These are phyloP conservation scores for Rallus limicola DNA, from an alignment of 2,113 vertebrate genomes.

Conservation along the genomic window DNA sequence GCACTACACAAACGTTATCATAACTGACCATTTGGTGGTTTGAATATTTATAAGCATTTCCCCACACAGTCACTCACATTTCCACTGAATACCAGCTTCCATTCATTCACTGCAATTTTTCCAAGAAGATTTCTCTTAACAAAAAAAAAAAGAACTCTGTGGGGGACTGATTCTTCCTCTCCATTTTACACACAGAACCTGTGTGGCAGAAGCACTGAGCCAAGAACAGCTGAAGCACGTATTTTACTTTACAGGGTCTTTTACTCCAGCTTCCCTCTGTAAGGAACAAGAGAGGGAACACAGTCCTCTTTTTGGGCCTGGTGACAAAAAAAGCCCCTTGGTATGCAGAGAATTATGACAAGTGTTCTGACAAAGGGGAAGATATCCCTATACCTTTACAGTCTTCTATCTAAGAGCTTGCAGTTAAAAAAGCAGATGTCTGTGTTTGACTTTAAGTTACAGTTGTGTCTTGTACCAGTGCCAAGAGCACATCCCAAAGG, in stretches of 20 bases:
- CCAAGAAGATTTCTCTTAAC: background rate
- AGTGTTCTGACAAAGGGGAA: background rate
- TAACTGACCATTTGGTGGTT: conserved; percentile 45
- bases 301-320: background rate
- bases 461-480: background rate
- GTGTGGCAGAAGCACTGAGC: background rate
- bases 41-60: conserved; percentile 59
- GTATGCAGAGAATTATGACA: background rate
- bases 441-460: background rate
- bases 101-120: conserved; percentile 23
- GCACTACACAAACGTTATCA: conserved; percentile 6
- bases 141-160: background rate
- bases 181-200: background rate
- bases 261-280: background rate
- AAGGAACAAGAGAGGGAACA: background rate
- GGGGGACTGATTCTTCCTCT: background rate
- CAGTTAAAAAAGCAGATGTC: background rate
- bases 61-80: conserved; percentile 3
- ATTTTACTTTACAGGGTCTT: background rate
- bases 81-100: conserved; percentile 23
- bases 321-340: background rate
- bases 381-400: background rate
- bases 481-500: background rate
- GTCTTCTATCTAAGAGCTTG: background rate
- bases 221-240: background rate